Percentiles rank a stretch among this genome's conserved stretches.
Conservation (phyloP, 1,140 invertebrate species). For the Trichonephila inaurata region DNA sequence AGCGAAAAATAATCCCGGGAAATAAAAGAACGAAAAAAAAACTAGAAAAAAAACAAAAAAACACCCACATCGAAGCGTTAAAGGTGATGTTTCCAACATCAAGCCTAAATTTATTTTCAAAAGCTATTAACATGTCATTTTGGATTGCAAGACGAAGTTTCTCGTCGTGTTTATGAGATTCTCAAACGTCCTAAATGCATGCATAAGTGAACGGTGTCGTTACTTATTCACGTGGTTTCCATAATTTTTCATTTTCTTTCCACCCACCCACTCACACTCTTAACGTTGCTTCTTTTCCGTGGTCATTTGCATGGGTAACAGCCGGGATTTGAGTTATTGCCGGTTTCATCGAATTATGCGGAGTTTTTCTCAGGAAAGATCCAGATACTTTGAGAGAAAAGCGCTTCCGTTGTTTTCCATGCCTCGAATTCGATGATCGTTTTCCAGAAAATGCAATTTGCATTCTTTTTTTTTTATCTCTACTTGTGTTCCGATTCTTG, state of each 20-base stretch:
- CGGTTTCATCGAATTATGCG: conserved; percentile 51
- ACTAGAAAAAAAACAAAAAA: background rate
- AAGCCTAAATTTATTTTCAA: conserved; percentile 73
- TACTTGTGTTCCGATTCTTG: too few species aligned
- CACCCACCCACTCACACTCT: background rate
- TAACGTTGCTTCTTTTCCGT: background rate
- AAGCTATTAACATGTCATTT: conserved; percentile 74
- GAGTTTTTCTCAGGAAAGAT: background rate
- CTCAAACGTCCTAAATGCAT: conserved; percentile 72
- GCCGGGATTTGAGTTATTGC: conserved; percentile 67
- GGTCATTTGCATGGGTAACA: conserved; percentile 66
- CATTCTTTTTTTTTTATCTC: background rate
- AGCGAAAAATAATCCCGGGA: background rate
- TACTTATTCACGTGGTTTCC: conserved; percentile 69
- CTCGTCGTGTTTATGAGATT: conserved; percentile 65
- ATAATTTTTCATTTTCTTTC: conserved; percentile 65
- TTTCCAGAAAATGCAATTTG: background rate
- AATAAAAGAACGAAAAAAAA: conserved; percentile 14
- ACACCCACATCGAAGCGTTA: background rate
- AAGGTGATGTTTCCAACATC: conserved; percentile 66
- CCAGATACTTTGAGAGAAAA: conserved; percentile 8
- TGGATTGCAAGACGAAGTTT: conserved; percentile 60
- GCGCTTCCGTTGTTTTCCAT: background rate
- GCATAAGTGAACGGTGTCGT: conserved; percentile 69
- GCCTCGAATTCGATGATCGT: background rate